A percentile compares a stretch with the other conserved stretches of the same genome.
Evolutionary conservation across 1,140 invertebrate genomes (phyloP).

Genomic region (Epicauta chinensis): DNA sequence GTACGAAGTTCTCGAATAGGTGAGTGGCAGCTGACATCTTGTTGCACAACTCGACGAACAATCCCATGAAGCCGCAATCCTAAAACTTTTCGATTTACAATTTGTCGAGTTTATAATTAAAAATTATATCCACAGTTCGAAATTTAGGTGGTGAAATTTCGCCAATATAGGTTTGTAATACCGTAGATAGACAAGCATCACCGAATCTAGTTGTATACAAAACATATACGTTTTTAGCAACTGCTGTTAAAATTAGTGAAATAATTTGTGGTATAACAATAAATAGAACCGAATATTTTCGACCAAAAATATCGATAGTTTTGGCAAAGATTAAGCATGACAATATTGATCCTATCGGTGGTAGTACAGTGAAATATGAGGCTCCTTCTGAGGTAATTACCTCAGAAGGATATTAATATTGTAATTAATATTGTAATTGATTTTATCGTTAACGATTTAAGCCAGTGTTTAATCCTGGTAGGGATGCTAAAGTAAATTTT

Average conservation of each 20-base stretch:
- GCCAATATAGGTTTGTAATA: constrained; percentile 24
- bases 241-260: constrained; percentile 17
- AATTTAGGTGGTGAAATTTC: constrained; percentile 28
- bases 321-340: constrained; percentile 16
- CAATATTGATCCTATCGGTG: constrained; percentile 16
- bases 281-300: constrained; percentile 23
- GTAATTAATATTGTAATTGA: constrained; percentile 26
- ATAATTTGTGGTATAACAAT: constrained; percentile 21
- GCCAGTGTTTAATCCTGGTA: constrained; percentile 13
- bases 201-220: constrained; percentile 30
- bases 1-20: constrained; percentile 15
- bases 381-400: constrained; percentile 19
- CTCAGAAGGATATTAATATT: no score
- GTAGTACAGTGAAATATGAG: constrained; percentile 21
- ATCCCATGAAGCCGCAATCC: no score
- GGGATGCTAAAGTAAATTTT: constrained; percentile 14
- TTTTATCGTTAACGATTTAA: constrained; percentile 20
- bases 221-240: constrained; percentile 20
- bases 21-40: constrained; percentile 23
- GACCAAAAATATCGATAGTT: constrained; percentile 22
- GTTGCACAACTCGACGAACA: constrained; percentile 3
- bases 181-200: constrained; percentile 28
- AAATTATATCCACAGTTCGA: no score
- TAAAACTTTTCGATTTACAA: no score
- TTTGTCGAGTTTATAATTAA: no score